phyloP scores from a whole-genome alignment of 1,140 invertebrate species.

The Acyrthosiphon pisum region DNA sequence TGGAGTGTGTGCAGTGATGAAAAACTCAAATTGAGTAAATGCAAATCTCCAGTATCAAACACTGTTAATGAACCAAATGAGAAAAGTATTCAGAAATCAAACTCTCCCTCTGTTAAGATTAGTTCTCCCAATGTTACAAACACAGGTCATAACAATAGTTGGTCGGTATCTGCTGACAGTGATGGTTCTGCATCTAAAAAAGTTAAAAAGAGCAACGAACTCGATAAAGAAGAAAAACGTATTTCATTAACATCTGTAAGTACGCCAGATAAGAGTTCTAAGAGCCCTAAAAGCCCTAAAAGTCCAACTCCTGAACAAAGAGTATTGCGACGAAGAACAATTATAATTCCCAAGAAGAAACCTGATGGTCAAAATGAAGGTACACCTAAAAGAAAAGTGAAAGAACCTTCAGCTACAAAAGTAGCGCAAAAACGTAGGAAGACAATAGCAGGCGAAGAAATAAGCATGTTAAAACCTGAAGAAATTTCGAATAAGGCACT shows the following conservation, averaged over 20 bases:
- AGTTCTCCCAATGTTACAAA: not conserved
- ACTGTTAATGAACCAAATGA: not conserved
- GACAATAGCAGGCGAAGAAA: conserved; percentile 42
- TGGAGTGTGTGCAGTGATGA: conserved; percentile 37
- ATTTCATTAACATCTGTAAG: not conserved
- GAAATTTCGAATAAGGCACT: conserved; percentile 53
- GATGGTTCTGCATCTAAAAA: not conserved
- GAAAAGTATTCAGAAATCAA: not conserved
- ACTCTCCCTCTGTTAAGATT: not conserved
- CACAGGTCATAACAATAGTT: not conserved
- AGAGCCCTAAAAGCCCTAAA: conserved; percentile 44
- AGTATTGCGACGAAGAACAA: conserved; percentile 46
- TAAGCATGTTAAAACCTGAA: conserved; percentile 40
- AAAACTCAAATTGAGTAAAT: not conserved
- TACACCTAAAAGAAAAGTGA: conserved; percentile 48
- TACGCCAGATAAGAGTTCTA: conserved; percentile 39
- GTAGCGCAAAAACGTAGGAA: conserved; percentile 18
- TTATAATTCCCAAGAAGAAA: conserved; percentile 46
- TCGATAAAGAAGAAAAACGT: not conserved
- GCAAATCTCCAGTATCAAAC: not conserved
- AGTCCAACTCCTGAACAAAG: conserved; percentile 51
- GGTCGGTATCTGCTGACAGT: not conserved
- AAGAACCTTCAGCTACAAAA: not conserved
- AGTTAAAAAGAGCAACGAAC: not conserved
- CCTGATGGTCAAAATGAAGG: not conserved